These are phyloP conservation scores for Calliopum simillimum DNA, from an alignment of 2,888 invertebrate genomes.

Conservation along the genomic window DNA sequence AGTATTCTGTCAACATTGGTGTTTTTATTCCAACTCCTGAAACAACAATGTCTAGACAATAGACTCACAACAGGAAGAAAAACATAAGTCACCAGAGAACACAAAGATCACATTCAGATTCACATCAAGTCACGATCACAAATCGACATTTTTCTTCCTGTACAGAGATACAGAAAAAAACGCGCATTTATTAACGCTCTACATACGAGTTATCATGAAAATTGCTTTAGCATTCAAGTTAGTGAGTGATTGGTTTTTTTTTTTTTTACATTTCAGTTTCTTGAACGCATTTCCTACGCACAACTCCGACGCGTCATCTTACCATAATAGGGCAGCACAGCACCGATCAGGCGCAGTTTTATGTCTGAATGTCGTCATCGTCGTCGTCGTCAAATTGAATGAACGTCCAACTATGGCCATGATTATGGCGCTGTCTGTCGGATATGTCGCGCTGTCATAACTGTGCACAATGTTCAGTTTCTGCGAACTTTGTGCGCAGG, in stretches of 20 bases:
- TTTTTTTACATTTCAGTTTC: too few species aligned
- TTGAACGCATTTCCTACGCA: constrained; percentile 26
- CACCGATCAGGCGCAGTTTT: constrained; percentile 16
- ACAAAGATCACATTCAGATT: not conserved
- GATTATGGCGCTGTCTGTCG: constrained; percentile 21
- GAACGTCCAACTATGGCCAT: constrained; percentile 31
- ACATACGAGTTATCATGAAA: constrained; percentile 12
- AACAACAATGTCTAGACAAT: constrained; percentile 8
- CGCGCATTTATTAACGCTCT: constrained; percentile 22
- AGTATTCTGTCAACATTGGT: not conserved
- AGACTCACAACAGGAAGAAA: not conserved
- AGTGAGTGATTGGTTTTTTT: too few species aligned
- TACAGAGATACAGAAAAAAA: not conserved
- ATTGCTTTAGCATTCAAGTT: constrained; percentile 6
- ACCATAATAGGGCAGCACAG: constrained; percentile 16
- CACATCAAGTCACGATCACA: constrained; percentile 24
- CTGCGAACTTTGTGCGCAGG: constrained; percentile 16
- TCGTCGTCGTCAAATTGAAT: constrained; percentile 14
- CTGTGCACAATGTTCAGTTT: constrained; percentile 1
- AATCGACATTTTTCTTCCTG: constrained; percentile 28
- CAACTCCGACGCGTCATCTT: constrained; percentile 33
- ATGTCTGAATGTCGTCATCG: constrained; percentile 22
- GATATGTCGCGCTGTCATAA: constrained; percentile 14
- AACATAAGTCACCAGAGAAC: constrained; percentile 27
- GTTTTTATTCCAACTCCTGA: not conserved